These are phyloP conservation scores for Nephrotoma appendiculata DNA, from an alignment of 2,888 invertebrate species.

Conservation along the genomic window DNA sequence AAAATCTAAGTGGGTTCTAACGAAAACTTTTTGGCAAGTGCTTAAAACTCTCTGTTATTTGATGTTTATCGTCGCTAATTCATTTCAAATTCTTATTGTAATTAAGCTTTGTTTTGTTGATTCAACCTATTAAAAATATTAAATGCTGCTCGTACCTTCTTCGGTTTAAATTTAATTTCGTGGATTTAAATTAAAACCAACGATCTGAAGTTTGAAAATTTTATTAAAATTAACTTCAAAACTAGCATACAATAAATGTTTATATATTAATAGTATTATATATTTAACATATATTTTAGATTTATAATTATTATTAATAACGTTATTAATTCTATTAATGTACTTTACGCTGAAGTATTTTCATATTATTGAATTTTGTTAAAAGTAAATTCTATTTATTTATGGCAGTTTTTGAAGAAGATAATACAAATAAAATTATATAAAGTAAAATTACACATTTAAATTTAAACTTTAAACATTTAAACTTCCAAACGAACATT, in stretches of 20 bases:
- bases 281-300: neutral
- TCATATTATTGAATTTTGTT: neutral
- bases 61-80: no score
- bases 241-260: neutral
- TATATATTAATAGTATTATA: neutral
- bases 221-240: neutral
- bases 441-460: neutral
- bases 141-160: no score
- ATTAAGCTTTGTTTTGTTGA: no score
- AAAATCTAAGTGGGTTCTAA: no score
- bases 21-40: no score
- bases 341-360: neutral
- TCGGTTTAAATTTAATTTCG: neutral
- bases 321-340: neutral
- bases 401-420: neutral
- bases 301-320: neutral
- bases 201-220: neutral
- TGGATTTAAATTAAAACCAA: neutral
- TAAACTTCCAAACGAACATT: slow-evolving; percentile 59
- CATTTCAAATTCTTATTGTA: no score
- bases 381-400: neutral
- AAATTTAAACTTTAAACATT: slow-evolving; percentile 7
- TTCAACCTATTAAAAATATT: no score
- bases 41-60: no score
- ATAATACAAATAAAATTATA: neutral